Evolutionary conservation across 1,140 invertebrate species (phyloP).

Genomic region (Goniozus legneri): DNA sequence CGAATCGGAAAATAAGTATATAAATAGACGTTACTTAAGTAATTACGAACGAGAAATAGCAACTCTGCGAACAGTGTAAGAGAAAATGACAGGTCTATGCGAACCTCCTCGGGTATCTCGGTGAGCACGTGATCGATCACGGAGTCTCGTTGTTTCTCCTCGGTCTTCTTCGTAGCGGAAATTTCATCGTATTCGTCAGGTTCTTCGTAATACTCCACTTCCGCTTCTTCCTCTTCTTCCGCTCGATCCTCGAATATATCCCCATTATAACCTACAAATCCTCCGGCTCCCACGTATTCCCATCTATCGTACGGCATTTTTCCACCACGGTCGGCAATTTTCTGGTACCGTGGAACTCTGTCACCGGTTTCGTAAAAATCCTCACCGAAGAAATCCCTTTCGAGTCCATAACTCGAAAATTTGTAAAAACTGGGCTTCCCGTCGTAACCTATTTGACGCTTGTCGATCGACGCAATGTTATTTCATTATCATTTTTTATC

Average conservation of each 20-base stretch:
- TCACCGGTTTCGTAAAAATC: background rate
- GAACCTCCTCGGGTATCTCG: conserved; percentile 30
- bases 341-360: background rate
- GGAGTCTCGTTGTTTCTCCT: conserved; percentile 13
- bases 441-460: too few relatives aligned
- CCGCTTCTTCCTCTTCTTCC: background rate
- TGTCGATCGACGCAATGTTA: too few relatives aligned
- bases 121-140: conserved; percentile 21
- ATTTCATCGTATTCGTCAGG: background rate
- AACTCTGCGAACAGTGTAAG: conserved; percentile 23
- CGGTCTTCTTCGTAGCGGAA: conserved; percentile 10
- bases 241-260: background rate
- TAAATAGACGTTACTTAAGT: too few relatives aligned
- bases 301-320: background rate
- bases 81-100: conserved; percentile 31
- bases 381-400: background rate
- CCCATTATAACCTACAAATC: background rate
- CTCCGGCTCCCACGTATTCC: background rate
- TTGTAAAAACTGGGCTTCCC: too few relatives aligned
- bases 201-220: background rate
- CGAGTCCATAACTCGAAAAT: too few relatives aligned
- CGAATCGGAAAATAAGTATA: too few relatives aligned
- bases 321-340: background rate
- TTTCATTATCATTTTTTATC: too few relatives aligned
- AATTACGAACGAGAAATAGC: conserved; percentile 27